phyloP scores from a whole-genome alignment of 2,113 vertebrate genomes.

The Carollia perspicillata region DNA sequence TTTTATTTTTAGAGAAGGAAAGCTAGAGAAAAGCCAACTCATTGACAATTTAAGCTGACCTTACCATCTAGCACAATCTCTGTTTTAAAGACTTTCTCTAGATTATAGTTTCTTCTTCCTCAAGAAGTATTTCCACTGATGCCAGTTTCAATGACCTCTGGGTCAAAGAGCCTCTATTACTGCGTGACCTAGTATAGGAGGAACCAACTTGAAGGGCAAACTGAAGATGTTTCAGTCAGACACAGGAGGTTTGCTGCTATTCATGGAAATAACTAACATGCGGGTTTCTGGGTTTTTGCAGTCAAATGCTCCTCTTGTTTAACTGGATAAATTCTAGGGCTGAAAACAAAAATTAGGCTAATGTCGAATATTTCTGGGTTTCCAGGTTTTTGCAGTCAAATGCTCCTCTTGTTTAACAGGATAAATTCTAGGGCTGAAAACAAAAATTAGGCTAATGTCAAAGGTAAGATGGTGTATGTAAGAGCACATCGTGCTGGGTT shows the following conservation, averaged over 20 bases:
- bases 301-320: not conserved
- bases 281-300: not conserved
- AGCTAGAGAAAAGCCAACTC: not conserved
- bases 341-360: not conserved
- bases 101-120: slow-evolving; percentile 2
- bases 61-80: not conserved
- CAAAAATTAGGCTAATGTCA: not conserved
- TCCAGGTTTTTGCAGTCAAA: no score
- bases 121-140: not conserved
- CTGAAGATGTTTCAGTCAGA: not conserved
- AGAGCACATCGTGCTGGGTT: not conserved
- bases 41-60: not conserved
- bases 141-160: not conserved
- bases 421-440: not conserved
- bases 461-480: not conserved
- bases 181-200: not conserved
- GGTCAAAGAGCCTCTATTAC: not conserved
- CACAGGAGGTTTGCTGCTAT: not conserved
- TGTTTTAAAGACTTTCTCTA: slow-evolving; percentile 22
- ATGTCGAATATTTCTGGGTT: no score
- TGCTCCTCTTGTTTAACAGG: not conserved
- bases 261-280: not conserved
- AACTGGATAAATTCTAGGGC: not conserved
- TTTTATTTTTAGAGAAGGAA: slow-evolving; percentile 5
- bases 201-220: not conserved